A percentile compares a stretch with the other conserved stretches of the same genome.
Evolutionary conservation across 92 coral and sea anemone species (phyloP).

Genomic region (Bergia sp.): DNA sequence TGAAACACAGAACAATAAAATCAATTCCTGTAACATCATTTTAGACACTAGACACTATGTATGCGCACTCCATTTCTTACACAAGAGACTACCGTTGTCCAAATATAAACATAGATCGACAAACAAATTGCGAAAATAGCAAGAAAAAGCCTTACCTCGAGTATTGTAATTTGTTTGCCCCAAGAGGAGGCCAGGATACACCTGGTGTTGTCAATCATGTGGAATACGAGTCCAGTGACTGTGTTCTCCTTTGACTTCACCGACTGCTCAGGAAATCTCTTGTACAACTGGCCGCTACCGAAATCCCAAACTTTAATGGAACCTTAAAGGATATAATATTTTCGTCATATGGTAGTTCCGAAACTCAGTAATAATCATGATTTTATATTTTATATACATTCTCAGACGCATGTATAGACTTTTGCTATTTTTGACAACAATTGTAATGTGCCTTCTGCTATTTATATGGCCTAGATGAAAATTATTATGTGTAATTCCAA

Average conservation of each 20-base stretch:
- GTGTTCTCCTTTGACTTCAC: constrained; percentile 66
- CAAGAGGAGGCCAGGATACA: constrained; percentile 89
- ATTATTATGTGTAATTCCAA: too few relatives aligned
- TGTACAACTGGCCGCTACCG: constrained; percentile 98
- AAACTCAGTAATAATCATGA: too few relatives aligned
- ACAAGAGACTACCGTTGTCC: too few relatives aligned
- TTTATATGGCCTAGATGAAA: too few relatives aligned
- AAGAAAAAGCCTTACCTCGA: constrained; percentile 67
- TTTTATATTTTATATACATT: too few relatives aligned
- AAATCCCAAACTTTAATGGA: constrained; percentile 98
- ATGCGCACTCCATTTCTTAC: too few relatives aligned
- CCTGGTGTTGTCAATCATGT: constrained; percentile 71
- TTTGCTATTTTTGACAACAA: too few relatives aligned
- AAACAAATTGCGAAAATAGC: not conserved
- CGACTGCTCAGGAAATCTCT: constrained; percentile 79
- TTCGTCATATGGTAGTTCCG: too few relatives aligned
- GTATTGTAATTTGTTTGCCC: constrained; percentile 79
- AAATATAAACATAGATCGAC: not conserved
- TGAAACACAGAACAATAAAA: not conserved
- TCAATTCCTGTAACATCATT: not conserved
- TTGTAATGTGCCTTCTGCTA: too few relatives aligned
- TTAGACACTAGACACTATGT: too few relatives aligned
- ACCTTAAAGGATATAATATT: constrained; percentile 50
- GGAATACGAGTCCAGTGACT: constrained; percentile 84
- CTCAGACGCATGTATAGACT: too few relatives aligned